Percentiles rank a stretch among this genome's conserved stretches.
These are phyloP conservation scores for Stegostoma tigrinum DNA, from an alignment of 2,113 vertebrate species.

Conservation along the genomic window DNA sequence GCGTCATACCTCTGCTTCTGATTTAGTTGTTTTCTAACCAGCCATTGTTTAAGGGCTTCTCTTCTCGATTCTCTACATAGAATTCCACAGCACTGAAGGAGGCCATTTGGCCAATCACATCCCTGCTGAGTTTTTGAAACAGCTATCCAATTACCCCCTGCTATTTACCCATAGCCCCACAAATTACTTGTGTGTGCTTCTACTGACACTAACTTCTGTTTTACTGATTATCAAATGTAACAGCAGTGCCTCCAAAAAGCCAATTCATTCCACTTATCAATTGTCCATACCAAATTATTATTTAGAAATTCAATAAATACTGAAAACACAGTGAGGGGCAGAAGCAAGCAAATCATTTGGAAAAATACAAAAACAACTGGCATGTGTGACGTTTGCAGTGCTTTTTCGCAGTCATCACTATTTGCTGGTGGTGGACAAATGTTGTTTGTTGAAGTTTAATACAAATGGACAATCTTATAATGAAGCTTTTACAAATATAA, in stretches of 20 bases:
- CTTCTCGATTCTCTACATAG: not conserved
- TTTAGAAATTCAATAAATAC: not conserved
- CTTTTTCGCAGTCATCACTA: not conserved
- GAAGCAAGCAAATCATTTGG: not conserved
- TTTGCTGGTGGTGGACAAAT: not conserved
- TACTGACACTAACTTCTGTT: not conserved
- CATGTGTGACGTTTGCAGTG: not conserved
- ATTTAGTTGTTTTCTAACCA: not conserved
- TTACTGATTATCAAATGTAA: not conserved
- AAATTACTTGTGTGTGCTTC: not conserved
- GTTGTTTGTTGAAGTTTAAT: not conserved
- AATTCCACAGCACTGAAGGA: not conserved
- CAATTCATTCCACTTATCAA: not conserved
- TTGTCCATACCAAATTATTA: not conserved
- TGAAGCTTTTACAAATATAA: constrained; percentile 18
- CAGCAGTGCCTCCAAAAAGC: not conserved
- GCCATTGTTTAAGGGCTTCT: not conserved
- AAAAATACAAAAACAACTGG: not conserved
- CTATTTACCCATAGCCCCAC: not conserved
- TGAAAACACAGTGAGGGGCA: not conserved
- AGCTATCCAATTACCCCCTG: constrained; percentile 4
- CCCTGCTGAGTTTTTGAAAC: not conserved
- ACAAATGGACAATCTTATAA: not conserved
- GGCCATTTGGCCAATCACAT: not conserved
- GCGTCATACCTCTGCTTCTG: not conserved